A percentile compares a stretch with the other conserved stretches of the same genome.
These are phyloP conservation scores for Heterodera schachtii DNA, from an alignment of 1,140 invertebrate species.

Conservation along the genomic window DNA sequence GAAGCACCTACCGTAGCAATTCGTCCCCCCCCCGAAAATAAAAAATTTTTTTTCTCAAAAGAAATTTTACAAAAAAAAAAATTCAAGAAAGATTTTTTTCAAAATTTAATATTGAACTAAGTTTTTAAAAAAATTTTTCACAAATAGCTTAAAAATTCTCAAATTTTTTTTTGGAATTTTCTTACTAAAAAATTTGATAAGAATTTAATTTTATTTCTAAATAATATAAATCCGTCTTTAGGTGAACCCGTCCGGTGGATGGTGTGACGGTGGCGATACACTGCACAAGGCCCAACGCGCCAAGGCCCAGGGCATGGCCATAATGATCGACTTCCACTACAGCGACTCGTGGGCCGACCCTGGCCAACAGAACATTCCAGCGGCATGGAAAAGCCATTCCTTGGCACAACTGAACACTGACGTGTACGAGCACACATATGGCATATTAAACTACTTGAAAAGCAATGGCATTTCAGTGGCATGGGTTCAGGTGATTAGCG, in stretches of 20 bases:
- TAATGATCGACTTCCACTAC: constrained; percentile 17
- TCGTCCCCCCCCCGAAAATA: too few relatives aligned
- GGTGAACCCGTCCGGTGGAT: background rate
- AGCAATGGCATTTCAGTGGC: background rate
- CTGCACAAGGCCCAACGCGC: background rate
- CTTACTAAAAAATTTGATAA: too few relatives aligned
- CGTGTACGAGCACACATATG: background rate
- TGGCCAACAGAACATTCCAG: background rate
- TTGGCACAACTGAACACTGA: background rate
- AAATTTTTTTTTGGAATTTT: too few relatives aligned
- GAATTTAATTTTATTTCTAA: background rate
- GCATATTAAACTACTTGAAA: constrained; percentile 2
- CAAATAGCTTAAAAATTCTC: too few relatives aligned
- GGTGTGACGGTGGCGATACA: background rate
- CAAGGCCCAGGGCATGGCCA: background rate
- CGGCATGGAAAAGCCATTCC: background rate
- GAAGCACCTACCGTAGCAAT: too few relatives aligned
- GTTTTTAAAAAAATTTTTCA: too few relatives aligned
- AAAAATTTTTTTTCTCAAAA: too few relatives aligned
- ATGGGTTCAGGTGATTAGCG: background rate
- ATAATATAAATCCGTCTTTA: background rate
- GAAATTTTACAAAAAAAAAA: too few relatives aligned
- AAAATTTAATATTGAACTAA: too few relatives aligned
- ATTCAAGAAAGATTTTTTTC: too few relatives aligned
- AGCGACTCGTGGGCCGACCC: constrained; percentile 9